phyloP scores from a whole-genome alignment of 2,888 invertebrate genomes.

The Endotricha flammealis region DNA sequence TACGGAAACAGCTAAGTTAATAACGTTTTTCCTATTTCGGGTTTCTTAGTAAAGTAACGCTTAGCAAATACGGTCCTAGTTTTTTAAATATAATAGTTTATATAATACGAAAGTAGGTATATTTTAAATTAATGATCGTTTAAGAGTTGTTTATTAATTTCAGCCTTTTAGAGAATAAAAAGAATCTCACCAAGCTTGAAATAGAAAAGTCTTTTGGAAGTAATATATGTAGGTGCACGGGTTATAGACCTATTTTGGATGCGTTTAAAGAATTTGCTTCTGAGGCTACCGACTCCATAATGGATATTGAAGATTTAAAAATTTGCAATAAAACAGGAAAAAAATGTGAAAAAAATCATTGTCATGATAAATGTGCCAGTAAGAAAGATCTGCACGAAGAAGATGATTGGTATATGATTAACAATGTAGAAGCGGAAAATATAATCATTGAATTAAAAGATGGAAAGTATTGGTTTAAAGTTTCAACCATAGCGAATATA shows the following conservation, averaged over 20 bases:
- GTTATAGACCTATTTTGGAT: slow-evolving; percentile 77
- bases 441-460: slow-evolving; percentile 46
- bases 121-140: background rate
- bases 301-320: slow-evolving; percentile 58
- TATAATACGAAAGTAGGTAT: background rate
- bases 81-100: no score
- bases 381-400: slow-evolving; percentile 4
- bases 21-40: no score
- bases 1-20: no score
- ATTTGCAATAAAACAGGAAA: slow-evolving; percentile 15
- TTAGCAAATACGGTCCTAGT: no score
- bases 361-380: no score
- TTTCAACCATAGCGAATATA: slow-evolving; percentile 62
- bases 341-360: slow-evolving; percentile 6
- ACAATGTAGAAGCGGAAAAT: slow-evolving; percentile 5
- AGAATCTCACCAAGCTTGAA: slow-evolving; percentile 52
- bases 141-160: slow-evolving; percentile 31
- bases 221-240: slow-evolving; percentile 79
- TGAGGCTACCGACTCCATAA: slow-evolving; percentile 52
- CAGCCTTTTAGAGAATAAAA: slow-evolving; percentile 36
- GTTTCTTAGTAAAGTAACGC: no score
- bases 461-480: slow-evolving; percentile 70
- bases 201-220: slow-evolving; percentile 76
- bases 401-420: slow-evolving; percentile 36
- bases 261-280: slow-evolving; percentile 73